Conservation (phyloP, 2,113 vertebrate genomes). For the Muntiacus muntjak region DNA sequence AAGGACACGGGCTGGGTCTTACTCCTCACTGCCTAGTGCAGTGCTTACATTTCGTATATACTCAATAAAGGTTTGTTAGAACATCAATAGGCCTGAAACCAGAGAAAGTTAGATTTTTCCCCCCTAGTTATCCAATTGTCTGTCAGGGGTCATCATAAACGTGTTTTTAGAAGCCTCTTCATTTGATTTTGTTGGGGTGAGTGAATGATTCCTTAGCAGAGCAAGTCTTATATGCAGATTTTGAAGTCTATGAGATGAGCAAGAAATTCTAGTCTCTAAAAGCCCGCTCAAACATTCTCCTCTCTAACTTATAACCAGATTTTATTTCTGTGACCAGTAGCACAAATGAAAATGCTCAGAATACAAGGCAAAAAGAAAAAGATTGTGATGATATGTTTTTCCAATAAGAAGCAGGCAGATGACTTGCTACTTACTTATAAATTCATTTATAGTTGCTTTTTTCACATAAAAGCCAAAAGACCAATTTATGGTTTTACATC, state of each 20-base stretch:
- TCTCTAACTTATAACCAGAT: neutral
- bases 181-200: neutral
- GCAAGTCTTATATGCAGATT: neutral
- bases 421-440: neutral
- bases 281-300: neutral
- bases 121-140: neutral
- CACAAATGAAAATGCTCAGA: constrained; percentile 8
- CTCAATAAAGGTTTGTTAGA: neutral
- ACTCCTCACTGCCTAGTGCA: neutral
- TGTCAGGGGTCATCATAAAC: neutral
- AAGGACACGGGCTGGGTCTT: neutral
- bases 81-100: neutral
- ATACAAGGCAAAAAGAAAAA: neutral
- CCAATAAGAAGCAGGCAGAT: neutral
- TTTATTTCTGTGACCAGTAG: neutral
- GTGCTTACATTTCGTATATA: neutral
- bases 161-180: neutral
- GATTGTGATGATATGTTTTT: neutral
- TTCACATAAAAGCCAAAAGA: neutral
- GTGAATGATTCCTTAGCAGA: neutral
- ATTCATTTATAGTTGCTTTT: neutral
- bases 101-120: neutral
- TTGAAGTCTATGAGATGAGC: neutral
- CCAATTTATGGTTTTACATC: neutral
- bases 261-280: neutral